Conservation (phyloP, 2,888 invertebrate species). For the Nasonovia ribisnigri region DNA sequence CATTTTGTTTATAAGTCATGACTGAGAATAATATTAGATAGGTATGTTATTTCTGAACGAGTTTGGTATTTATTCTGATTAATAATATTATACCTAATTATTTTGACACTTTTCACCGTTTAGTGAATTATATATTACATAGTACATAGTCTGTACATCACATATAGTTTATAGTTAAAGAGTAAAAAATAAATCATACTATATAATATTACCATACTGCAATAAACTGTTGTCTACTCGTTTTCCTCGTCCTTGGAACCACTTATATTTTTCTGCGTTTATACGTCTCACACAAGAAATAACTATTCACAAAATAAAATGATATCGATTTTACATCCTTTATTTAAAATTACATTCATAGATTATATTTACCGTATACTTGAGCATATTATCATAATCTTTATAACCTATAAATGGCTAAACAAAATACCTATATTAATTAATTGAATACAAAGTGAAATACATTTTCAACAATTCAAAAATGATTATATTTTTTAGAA, state of each 20-base stretch:
- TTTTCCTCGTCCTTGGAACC: conserved; percentile 15
- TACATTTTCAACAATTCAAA: not conserved
- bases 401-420: not conserved
- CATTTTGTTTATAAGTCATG: not conserved
- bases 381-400: not conserved
- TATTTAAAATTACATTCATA: not conserved
- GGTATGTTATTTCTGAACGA: not conserved
- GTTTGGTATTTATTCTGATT: not conserved
- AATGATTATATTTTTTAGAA: no score
- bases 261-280: not conserved
- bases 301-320: not conserved
- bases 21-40: not conserved
- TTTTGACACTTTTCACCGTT: not conserved
- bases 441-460: not conserved
- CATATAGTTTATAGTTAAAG: not conserved
- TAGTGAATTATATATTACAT: not conserved
- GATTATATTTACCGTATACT: not conserved
- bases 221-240: not conserved
- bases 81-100: not conserved
- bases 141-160: not conserved
- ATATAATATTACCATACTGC: not conserved
- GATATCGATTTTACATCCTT: not conserved
- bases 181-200: not conserved
- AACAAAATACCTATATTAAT: not conserved
- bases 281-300: not conserved